A percentile compares a stretch with the other conserved stretches of the same genome.
phyloP scores from a whole-genome alignment of 2,888 invertebrate genomes.

The Dendrolimus houi region DNA sequence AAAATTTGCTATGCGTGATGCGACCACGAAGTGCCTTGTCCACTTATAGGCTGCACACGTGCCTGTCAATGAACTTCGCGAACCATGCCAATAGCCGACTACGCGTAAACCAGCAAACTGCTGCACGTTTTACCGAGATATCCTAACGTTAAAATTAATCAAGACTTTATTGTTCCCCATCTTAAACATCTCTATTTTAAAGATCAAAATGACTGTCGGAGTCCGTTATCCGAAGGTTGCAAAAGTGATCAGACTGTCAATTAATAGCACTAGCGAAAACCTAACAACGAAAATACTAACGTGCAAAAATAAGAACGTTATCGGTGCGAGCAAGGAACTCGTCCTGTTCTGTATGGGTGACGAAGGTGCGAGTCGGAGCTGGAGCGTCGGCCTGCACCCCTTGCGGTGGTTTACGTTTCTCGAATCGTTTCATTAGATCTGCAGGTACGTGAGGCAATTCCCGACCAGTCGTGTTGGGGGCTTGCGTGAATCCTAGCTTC shows the following conservation, averaged over 20 bases:
- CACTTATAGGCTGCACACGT: slow-evolving; percentile 69
- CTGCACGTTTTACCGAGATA: slow-evolving; percentile 3
- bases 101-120: slow-evolving; percentile 26
- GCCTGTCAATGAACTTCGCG: slow-evolving; percentile 72
- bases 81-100: slow-evolving; percentile 44
- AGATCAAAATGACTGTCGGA: too few relatives aligned
- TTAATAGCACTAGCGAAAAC: slow-evolving; percentile 6
- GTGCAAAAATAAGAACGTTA: slow-evolving; percentile 82
- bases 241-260: slow-evolving; percentile 1
- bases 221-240: too few relatives aligned
- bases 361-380: slow-evolving; percentile 65
- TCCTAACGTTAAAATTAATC: slow-evolving; percentile 8
- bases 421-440: slow-evolving; percentile 69
- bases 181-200: too few relatives aligned
- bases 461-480: slow-evolving; percentile 79
- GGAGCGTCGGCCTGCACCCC: slow-evolving; percentile 79
- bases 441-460: slow-evolving; percentile 75
- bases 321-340: slow-evolving; percentile 82
- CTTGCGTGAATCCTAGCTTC: slow-evolving; percentile 77
- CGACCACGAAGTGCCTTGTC: slow-evolving; percentile 59
- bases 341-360: slow-evolving; percentile 77
- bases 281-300: slow-evolving; percentile 59
- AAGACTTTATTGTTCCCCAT: background rate
- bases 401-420: slow-evolving; percentile 70
- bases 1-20: slow-evolving; percentile 71